These are phyloP conservation scores for Pemphredon lugubris DNA, from an alignment of 2,888 invertebrate species.

Conservation along the genomic window DNA sequence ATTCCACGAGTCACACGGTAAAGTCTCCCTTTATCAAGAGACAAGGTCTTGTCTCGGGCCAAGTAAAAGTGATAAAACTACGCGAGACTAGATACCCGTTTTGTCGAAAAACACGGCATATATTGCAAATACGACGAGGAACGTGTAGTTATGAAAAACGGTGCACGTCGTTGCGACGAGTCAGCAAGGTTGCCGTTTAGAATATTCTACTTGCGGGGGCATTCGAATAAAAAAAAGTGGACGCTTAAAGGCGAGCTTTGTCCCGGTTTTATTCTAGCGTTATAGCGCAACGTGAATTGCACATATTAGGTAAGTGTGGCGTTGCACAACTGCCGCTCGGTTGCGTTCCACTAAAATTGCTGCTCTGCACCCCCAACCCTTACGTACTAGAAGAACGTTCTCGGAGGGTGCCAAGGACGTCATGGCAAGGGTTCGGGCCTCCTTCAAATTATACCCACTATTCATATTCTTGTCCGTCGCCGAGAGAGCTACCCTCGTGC, in stretches of 20 bases:
- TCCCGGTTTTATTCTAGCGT: slow-evolving; percentile 45
- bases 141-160: no score
- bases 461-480: slow-evolving; percentile 9
- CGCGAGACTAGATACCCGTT: no score
- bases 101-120: no score
- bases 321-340: slow-evolving; percentile 43
- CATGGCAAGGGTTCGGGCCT: slow-evolving; percentile 17
- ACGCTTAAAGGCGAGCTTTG: slow-evolving; percentile 47
- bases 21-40: no score
- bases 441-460: slow-evolving; percentile 38
- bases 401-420: slow-evolving; percentile 42
- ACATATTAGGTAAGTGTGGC: slow-evolving; percentile 49
- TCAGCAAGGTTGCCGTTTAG: slow-evolving; percentile 18
- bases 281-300: slow-evolving; percentile 42
- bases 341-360: slow-evolving; percentile 39
- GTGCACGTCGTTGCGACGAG: no score
- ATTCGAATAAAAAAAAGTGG: slow-evolving; percentile 18
- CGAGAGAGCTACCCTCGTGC: neutral
- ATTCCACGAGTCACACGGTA: no score
- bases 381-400: slow-evolving; percentile 6
- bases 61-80: no score
- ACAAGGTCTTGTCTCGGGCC: no score
- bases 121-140: no score
- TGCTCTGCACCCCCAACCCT: slow-evolving; percentile 8
- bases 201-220: slow-evolving; percentile 3